Base-by-base conservation (phyloP, 2,888 invertebrate genomes). In the Seira sanloemensis region DNA sequence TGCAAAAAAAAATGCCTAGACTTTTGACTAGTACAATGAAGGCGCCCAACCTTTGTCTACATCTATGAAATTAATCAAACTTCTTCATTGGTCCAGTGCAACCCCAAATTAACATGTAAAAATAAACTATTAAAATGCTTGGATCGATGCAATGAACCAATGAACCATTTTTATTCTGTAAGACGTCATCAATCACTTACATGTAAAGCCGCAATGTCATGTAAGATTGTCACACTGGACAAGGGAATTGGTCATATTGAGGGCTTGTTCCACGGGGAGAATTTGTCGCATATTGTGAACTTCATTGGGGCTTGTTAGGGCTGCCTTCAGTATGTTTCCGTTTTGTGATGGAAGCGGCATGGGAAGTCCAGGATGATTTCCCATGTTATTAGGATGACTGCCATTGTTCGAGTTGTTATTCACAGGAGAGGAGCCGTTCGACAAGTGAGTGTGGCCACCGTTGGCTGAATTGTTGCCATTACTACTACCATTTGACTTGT, bases 161-260 rank as follows among this genome's bases (percentile, higher is more conserved):
- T n/a, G n/a, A n/a, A n/a, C n/a, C n/a, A n/a, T n/a, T n/a, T n/a
- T n/a, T n/a, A n/a, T n/a, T n/a, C n/a, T n/a, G n/a, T n/a, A n/a
- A n/a, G n/a, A n/a, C n/a, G n/a, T n/a, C n/a, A n/a, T n/a, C n/a
- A n/a, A n/a, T n/a, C 0, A 76, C 86, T 86, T 91, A 93, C 92
- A 91, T 92, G 92, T 87, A 94, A 94, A 90, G 97, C 98, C 85
- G 98, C 97, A 90, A 98, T 97, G 91, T 97, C 97, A 92, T 97
- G 97, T 94, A 98, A n/a, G 97, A 91, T 97, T 97, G 92, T 98
- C 98, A 93, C 98, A 98, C 92, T 98, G 97, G 91, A 98, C 97
- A 88, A 98, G 93, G 88, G 97, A 95, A 91, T 96, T 95, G 91
- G 97, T 97, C 96, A 97, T 97, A 90, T 95, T 94, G 90, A 96